phyloP scores from a whole-genome alignment of 2,113 vertebrate genomes.

The Apus apus region DNA sequence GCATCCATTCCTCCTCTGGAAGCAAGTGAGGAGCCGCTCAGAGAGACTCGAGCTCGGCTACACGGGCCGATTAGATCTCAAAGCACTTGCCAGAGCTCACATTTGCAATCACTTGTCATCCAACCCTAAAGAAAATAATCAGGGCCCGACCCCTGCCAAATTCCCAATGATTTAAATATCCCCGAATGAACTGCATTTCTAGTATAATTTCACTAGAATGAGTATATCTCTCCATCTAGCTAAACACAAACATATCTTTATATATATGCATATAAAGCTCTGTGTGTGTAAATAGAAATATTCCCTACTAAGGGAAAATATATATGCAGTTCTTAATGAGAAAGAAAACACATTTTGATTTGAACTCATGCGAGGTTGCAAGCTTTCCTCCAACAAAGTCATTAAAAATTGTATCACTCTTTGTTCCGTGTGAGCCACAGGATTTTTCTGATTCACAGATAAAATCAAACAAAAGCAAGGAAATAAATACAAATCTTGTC shows the following conservation, averaged over 20 bases:
- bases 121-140: conserved; percentile 38
- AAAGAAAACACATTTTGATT: conserved; percentile 18
- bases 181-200: conserved; percentile 34
- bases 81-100: conserved; percentile 49
- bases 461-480: neutral
- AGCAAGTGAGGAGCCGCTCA: neutral
- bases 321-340: neutral
- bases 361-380: neutral
- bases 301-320: neutral
- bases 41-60: neutral
- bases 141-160: conserved; percentile 61
- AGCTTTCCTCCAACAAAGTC: neutral
- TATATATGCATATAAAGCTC: conserved; percentile 1
- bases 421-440: conserved; percentile 40
- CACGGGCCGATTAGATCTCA: neutral
- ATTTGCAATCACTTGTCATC: conserved; percentile 65
- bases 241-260: conserved; percentile 38
- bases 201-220: conserved; percentile 42
- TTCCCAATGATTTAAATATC: conserved; percentile 46
- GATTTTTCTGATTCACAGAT: conserved; percentile 10
- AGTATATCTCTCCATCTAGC: conserved; percentile 45
- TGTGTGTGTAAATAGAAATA: conserved; percentile 44
- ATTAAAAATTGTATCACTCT: conserved; percentile 22
- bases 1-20: conserved; percentile 15
- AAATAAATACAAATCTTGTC: neutral